Conservation (phyloP, 1,140 invertebrate species). For the Acromyrmex echinatior region DNA sequence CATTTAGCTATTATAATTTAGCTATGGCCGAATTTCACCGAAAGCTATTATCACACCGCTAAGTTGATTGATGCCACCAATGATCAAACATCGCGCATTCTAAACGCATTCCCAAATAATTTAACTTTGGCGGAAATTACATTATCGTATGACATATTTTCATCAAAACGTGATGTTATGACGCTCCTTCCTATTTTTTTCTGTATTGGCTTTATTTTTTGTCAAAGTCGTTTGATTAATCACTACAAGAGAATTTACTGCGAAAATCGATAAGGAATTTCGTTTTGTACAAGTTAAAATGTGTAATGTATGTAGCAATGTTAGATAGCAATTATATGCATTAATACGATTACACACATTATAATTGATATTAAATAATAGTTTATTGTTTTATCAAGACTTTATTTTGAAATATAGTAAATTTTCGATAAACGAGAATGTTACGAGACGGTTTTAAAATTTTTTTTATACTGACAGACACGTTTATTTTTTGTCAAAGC, state of each 20-base stretch:
- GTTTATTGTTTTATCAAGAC: background rate
- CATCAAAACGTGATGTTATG: background rate
- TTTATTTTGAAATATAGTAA: background rate
- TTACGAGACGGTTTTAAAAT: background rate
- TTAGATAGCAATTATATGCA: background rate
- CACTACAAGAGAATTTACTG: background rate
- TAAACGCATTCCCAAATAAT: slow-evolving; percentile 12
- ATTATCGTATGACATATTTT: background rate
- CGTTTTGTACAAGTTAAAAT: background rate
- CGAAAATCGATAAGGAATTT: slow-evolving; percentile 27
- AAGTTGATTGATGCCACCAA: slow-evolving; percentile 34
- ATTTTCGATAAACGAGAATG: background rate
- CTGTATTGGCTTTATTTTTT: background rate
- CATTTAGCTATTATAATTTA: slow-evolving; percentile 13
- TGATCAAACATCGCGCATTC: slow-evolving; percentile 22
- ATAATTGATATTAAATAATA: slow-evolving; percentile 33
- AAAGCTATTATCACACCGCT: slow-evolving; percentile 15
- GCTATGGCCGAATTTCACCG: slow-evolving; percentile 4
- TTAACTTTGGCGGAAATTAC: slow-evolving; percentile 1
- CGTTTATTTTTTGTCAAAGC: slow-evolving; percentile 34
- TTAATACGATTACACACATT: background rate
- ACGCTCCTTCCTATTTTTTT: background rate
- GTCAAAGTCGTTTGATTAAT: slow-evolving; percentile 3
- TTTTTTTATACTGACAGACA: slow-evolving; percentile 15
- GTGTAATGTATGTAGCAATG: background rate